Evolutionary conservation across 2,888 invertebrate species (phyloP), one percentile per base, ranked within the genome.

Genomic region (Drosophila paramelanica): DNA sequence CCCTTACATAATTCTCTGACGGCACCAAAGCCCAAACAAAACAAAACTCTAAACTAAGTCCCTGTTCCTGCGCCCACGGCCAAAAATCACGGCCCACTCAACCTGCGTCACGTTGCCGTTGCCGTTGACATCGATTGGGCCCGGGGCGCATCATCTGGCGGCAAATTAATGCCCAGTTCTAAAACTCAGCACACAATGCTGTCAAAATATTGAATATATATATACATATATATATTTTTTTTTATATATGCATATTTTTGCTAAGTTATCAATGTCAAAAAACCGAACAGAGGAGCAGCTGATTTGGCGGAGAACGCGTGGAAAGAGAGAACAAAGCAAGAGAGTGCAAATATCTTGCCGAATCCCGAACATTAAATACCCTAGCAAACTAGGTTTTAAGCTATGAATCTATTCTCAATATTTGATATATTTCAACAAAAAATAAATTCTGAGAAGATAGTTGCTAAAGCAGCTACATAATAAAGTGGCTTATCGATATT

Each of bases 121-220:
- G 72, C 69, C 64, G 27, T 42, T 64, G 81, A 57, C 66, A 60
- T 59, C 81, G 43, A 41, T 70, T 59, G 57, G 53, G 53, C 20
- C 38, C 20, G 5, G 20, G 38, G 23, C 47, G 61, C 74, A 53
- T 79, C 79, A 79, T 49, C 79, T 69, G 76, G 46, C 51, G 61
- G 62, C 82, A 88, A 85, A 85, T 85, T 77, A 81, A 88, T 81
- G 77, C 72, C 43, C 52, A 69, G 58, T 86, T 89, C 79, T 83
- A 88, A 73, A 86, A 82, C 77, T 75, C 89, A 73, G 69, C 79
- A 73, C 73, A 83, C 68, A 78, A 60, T 46, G 74, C 86, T 87
- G 86, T 87, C 86, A 87, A 87, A 87, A 87, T 87, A 87, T 87
- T 87, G 89, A 80, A 74, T 55, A 10, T 11, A 5, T 47, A 36